A percentile compares a stretch with the other conserved stretches of the same genome.
These are phyloP conservation scores for Orthonyx spaldingii DNA, from an alignment of 2,113 vertebrate species.

Conservation along the genomic window DNA sequence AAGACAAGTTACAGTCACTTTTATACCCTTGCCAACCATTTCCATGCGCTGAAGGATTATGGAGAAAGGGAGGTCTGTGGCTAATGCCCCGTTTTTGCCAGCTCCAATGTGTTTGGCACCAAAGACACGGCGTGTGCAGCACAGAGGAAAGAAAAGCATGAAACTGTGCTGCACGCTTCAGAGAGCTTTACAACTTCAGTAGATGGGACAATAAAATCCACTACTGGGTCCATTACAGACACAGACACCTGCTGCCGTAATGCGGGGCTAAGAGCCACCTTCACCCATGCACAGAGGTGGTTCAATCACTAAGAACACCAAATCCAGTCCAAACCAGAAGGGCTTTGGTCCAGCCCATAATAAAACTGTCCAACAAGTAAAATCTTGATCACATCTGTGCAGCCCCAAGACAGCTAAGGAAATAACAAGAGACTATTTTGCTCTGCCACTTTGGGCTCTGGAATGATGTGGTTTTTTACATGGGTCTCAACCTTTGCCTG, in stretches of 20 bases:
- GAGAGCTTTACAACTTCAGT: not conserved
- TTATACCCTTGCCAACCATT: not conserved
- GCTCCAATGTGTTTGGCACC: not conserved
- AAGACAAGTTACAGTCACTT: not conserved
- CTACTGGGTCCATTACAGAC: not conserved
- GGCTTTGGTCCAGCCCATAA: not conserved
- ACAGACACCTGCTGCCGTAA: not conserved
- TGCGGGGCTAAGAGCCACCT: not conserved
- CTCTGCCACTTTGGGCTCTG: not conserved
- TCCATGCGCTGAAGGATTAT: not conserved
- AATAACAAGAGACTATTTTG: not conserved
- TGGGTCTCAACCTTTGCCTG: not conserved
- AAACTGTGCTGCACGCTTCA: fast-evolving
- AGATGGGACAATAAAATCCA: not conserved
- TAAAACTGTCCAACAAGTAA: not conserved
- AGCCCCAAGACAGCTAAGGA: not conserved
- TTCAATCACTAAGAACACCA: not conserved
- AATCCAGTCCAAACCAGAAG: not conserved
- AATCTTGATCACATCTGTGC: not conserved
- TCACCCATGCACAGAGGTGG: fast-evolving
- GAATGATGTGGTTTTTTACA: not conserved
- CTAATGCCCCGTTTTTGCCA: not conserved
- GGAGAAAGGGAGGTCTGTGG: not conserved
- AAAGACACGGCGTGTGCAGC: fast-evolving
- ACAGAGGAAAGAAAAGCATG: fast-evolving